These are phyloP conservation scores for Tragelaphus eurycerus DNA, from an alignment of 2,797 vertebrate species.

Conservation along the genomic window DNA sequence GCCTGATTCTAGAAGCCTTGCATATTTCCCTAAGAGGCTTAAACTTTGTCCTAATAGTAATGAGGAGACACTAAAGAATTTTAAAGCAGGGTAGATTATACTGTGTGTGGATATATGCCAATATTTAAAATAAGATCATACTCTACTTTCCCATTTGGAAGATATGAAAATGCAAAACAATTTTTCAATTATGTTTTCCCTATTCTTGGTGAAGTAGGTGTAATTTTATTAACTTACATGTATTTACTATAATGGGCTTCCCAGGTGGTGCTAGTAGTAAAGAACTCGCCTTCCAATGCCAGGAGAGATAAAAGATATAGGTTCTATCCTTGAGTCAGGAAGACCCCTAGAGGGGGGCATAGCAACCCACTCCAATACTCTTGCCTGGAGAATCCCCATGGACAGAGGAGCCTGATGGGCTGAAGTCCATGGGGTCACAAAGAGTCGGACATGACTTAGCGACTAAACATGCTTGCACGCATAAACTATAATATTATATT, in stretches of 20 bases:
- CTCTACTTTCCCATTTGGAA: neutral
- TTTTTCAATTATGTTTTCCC: neutral
- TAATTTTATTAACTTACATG: constrained; percentile 5
- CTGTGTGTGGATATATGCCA: neutral
- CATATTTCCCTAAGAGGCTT: neutral
- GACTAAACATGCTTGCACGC: neutral
- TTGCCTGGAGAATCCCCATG: neutral
- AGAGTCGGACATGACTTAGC: neutral
- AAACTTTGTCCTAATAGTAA: constrained; percentile 15
- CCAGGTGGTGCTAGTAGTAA: neutral
- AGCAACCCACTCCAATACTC: neutral
- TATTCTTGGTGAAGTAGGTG: neutral
- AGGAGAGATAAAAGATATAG: neutral
- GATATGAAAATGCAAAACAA: neutral
- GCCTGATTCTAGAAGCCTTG: neutral
- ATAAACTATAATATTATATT: neutral
- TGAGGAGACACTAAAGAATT: neutral
- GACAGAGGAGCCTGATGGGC: neutral
- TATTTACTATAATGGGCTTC: neutral
- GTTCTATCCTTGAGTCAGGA: neutral
- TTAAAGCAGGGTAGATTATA: neutral
- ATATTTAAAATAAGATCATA: constrained; percentile 18
- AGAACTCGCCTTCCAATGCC: neutral
- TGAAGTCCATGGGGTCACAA: neutral
- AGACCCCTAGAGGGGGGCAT: neutral